These are phyloP conservation scores for Lepidurus couesii DNA, from an alignment of 1,140 invertebrate species.

Conservation along the genomic window DNA sequence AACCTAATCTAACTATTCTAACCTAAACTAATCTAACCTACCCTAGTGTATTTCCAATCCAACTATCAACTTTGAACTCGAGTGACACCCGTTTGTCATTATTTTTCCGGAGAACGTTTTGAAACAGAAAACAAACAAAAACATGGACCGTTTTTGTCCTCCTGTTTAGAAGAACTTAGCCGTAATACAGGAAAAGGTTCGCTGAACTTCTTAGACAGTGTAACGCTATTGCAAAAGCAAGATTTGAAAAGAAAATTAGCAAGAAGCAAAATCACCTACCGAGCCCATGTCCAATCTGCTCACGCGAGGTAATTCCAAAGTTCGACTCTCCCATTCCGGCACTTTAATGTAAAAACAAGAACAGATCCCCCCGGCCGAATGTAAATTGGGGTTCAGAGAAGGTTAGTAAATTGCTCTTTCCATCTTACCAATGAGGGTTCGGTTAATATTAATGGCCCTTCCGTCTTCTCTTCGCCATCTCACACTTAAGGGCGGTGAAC, in stretches of 20 bases:
- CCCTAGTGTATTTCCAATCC: too few species aligned
- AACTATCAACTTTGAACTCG: too few species aligned
- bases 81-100: too few species aligned
- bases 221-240: too few species aligned
- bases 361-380: background rate
- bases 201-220: too few species aligned
- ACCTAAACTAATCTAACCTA: too few species aligned
- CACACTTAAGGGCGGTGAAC: constrained; percentile 77
- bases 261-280: background rate
- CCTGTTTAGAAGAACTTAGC: too few species aligned
- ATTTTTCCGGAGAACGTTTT: too few species aligned
- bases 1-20: too few species aligned
- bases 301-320: constrained; percentile 73
- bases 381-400: background rate
- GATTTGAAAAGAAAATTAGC: background rate
- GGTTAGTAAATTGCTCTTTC: background rate
- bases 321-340: constrained; percentile 71
- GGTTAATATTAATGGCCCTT: constrained; percentile 66
- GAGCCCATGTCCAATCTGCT: constrained; percentile 75
- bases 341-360: constrained; percentile 23
- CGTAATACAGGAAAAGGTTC: too few species aligned
- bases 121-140: too few species aligned
- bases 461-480: constrained; percentile 69
- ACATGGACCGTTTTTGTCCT: too few species aligned
- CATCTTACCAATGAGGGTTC: constrained; percentile 63